A percentile compares a stretch with the other conserved stretches of the same genome.
phyloP scores from a whole-genome alignment of 2,888 invertebrate genomes.

The Gonocerus acuteangulatus region DNA sequence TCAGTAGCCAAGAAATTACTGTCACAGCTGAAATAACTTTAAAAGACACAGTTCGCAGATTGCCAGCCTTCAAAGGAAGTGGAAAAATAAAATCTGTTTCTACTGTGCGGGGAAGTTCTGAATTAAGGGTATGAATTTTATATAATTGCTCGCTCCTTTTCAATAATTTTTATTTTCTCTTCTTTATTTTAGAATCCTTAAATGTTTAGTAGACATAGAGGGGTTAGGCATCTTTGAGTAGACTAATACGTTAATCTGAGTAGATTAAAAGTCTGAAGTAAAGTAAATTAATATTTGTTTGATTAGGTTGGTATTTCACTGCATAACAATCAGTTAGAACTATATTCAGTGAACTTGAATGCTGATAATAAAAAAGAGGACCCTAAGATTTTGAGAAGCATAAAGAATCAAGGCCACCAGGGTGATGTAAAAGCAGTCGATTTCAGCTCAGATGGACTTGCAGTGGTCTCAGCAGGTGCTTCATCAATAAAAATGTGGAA shows the following conservation, averaged over 20 bases:
- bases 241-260: neutral
- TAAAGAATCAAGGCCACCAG: constrained; percentile 74
- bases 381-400: constrained; percentile 53
- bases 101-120: constrained; percentile 61
- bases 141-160: no score
- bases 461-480: constrained; percentile 75
- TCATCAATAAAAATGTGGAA: constrained; percentile 93
- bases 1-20: constrained; percentile 3
- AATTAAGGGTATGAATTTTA: constrained; percentile 58
- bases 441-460: constrained; percentile 85
- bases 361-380: constrained; percentile 49
- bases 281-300: no score
- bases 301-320: constrained; percentile 55
- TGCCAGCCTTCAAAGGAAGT: constrained; percentile 55
- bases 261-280: no score
- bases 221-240: no score
- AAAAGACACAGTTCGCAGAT: constrained; percentile 63
- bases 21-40: constrained; percentile 47
- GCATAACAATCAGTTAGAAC: constrained; percentile 66
- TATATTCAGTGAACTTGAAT: constrained; percentile 52
- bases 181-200: neutral
- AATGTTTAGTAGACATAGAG: no score
- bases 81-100: constrained; percentile 57
- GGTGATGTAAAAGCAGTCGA: constrained; percentile 78
- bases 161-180: neutral